phyloP scores from a whole-genome alignment of 2,888 invertebrate species.

The Coenonympha glycerion region DNA sequence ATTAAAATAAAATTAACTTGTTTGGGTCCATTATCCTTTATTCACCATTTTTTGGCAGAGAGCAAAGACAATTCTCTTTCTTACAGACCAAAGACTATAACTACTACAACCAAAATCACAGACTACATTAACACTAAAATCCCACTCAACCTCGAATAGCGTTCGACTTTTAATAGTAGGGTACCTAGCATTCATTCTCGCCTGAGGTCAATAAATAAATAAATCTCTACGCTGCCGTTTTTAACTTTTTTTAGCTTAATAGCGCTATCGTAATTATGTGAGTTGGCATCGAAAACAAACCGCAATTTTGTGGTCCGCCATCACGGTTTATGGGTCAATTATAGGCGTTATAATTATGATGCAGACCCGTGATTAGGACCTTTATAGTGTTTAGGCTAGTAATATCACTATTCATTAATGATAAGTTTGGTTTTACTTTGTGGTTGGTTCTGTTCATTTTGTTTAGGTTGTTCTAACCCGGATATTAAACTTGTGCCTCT shows the following conservation, averaged over 20 bases:
- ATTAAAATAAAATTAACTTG: too few relatives aligned
- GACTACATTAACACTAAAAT: too few relatives aligned
- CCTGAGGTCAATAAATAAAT: conserved; percentile 67
- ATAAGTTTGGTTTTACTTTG: conserved; percentile 33
- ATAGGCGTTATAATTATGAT: conserved; percentile 68
- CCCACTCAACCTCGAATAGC: neutral
- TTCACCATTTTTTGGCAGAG: too few relatives aligned
- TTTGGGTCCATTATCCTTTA: too few relatives aligned
- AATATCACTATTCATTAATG: conserved; percentile 36
- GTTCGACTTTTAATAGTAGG: conserved; percentile 29
- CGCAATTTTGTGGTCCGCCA: conserved; percentile 58
- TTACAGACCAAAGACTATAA: too few relatives aligned
- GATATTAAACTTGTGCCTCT: neutral
- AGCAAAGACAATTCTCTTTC: too few relatives aligned
- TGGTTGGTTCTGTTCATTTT: conserved; percentile 3
- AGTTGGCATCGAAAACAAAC: conserved; percentile 68
- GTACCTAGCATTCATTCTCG: conserved; percentile 38
- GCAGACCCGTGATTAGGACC: conserved; percentile 31
- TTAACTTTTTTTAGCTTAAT: conserved; percentile 54
- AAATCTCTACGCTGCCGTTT: conserved; percentile 60
- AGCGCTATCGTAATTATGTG: conserved; percentile 61
- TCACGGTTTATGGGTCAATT: conserved; percentile 69
- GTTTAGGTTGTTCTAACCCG: neutral
- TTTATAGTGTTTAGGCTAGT: conserved; percentile 30
- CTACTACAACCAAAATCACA: too few relatives aligned